Evolutionary conservation across 2,888 invertebrate genomes (phyloP).

Genomic region (Pollenia griseotomentosa): DNA sequence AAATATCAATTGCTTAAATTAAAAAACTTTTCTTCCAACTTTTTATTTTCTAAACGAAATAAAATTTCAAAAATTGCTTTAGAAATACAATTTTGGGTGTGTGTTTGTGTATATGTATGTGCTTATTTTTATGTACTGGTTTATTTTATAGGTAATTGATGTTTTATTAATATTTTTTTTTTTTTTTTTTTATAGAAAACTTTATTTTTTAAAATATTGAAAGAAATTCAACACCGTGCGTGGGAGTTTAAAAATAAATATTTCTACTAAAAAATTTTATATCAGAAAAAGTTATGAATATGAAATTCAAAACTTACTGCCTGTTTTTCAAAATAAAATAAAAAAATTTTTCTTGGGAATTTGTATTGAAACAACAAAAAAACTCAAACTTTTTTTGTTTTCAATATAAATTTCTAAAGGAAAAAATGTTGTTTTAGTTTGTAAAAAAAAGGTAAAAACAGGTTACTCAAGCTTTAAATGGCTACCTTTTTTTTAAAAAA

Average conservation of each 20-base stretch:
- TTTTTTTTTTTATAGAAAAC: too few relatives aligned
- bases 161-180: background rate
- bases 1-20: conserved; percentile 75
- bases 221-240: background rate
- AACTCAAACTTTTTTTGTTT: too few relatives aligned
- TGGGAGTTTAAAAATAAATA: background rate
- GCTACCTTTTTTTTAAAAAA: too few relatives aligned
- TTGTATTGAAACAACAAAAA: too few relatives aligned
- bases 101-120: background rate
- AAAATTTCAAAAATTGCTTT: conserved; percentile 25
- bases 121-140: background rate
- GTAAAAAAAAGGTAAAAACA: too few relatives aligned
- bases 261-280: background rate
- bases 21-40: conserved; percentile 72
- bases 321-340: too few relatives aligned
- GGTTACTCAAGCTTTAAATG: too few relatives aligned
- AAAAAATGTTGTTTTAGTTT: too few relatives aligned
- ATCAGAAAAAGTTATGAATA: background rate
- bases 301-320: background rate
- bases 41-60: conserved; percentile 57
- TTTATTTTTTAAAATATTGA: too few relatives aligned
- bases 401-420: too few relatives aligned
- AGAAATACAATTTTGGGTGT: background rate
- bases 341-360: too few relatives aligned
- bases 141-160: conserved; percentile 41